A percentile compares a stretch with the other conserved stretches of the same genome.
phyloP scores from a whole-genome alignment of 2,797 vertebrate genomes.

The Poliocrania exsul region DNA sequence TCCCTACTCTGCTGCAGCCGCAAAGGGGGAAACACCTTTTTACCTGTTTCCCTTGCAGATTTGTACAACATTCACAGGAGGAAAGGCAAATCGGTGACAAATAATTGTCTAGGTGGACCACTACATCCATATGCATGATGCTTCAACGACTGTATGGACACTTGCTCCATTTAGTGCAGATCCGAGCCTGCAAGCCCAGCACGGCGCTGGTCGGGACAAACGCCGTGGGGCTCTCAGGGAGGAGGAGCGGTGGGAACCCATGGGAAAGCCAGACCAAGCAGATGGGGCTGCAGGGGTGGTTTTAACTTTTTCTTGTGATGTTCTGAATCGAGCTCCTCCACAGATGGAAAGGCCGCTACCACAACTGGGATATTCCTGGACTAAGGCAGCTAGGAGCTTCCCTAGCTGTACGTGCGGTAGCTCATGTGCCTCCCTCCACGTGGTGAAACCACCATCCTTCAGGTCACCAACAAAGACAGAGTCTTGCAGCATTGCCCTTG shows the following conservation, averaged over 20 bases:
- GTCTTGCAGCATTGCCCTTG: background rate
- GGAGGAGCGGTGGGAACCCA: fast-evolving
- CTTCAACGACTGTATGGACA: background rate
- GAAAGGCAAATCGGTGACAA: background rate
- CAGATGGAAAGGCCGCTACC: background rate
- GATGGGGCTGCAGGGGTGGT: background rate
- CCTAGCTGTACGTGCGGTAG: fast-evolving
- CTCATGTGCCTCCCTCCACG: fast-evolving
- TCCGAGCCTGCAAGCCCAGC: fast-evolving
- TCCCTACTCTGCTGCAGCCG: background rate
- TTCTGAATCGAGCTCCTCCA: background rate
- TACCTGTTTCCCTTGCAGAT: background rate
- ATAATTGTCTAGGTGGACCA: background rate
- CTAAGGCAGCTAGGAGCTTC: background rate
- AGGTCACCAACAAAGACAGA: background rate
- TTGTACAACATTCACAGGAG: background rate
- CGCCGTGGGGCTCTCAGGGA: fast-evolving
- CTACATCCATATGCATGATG: too few species aligned
- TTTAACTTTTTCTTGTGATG: background rate
- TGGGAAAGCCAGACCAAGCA: background rate
- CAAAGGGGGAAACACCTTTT: background rate
- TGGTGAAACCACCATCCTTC: background rate
- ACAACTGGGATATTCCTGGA: background rate
- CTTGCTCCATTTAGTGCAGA: fast-evolving
- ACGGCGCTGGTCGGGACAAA: fast-evolving